Evolutionary conservation across 2,888 invertebrate species (phyloP).

Genomic region (Plagodis pulveraria): DNA sequence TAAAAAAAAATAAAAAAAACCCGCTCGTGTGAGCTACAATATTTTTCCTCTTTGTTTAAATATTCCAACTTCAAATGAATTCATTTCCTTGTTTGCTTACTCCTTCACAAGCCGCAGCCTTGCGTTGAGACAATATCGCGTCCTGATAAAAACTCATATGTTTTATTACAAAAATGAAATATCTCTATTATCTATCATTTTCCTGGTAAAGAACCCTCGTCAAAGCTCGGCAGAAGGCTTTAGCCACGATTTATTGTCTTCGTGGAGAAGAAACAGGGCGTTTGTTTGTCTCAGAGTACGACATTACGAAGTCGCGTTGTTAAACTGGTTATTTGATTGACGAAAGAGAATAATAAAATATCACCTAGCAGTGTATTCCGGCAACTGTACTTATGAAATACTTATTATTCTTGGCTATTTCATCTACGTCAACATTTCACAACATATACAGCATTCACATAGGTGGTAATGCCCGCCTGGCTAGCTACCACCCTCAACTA

Average conservation of each 20-base stretch:
- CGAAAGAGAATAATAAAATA: no score
- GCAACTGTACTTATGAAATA: no score
- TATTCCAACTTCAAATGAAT: background rate
- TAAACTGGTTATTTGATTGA: background rate
- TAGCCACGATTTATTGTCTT: conserved; percentile 37
- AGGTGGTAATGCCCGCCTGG: no score
- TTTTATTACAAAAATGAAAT: conserved; percentile 36
- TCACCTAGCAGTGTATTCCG: no score
- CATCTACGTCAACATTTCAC: no score
- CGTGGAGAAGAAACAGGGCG: conserved; percentile 23
- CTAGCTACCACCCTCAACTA: no score
- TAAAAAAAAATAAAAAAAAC: no score
- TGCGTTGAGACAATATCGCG: background rate
- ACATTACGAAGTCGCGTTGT: background rate
- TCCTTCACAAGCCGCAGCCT: background rate
- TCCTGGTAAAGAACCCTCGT: conserved; percentile 37
- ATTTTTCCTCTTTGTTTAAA: no score
- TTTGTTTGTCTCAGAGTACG: conserved; percentile 16
- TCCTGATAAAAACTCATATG: conserved; percentile 30
- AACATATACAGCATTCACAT: no score
- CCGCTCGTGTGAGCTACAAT: no score
- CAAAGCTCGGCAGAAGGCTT: conserved; percentile 27
- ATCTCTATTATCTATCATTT: conserved; percentile 32
- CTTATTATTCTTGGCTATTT: no score
- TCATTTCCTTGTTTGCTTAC: background rate